Conservation (phyloP, 2,888 invertebrate species). For the Myathropa florea region DNA sequence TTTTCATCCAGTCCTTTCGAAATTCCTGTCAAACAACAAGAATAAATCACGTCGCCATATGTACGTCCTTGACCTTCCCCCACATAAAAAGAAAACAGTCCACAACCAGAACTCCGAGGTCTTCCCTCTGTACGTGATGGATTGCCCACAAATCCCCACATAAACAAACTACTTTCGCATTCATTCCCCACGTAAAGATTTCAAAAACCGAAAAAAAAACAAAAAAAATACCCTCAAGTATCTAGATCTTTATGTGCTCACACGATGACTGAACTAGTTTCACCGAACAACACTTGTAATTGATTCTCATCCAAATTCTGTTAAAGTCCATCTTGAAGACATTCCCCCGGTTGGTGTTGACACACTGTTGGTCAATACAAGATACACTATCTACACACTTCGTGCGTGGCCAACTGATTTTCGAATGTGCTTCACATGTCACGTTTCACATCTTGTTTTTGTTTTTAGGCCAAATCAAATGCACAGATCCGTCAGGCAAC, state of each 20-base stretch:
- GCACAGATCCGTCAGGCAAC: not conserved
- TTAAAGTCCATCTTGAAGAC: not conserved
- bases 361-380: not conserved
- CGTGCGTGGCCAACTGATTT: conserved; percentile 7
- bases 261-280: not conserved
- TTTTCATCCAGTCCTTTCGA: not conserved
- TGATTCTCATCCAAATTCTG: conserved; percentile 18
- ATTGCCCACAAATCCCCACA: not conserved
- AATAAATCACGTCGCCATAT: not conserved
- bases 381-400: not conserved
- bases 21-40: not conserved
- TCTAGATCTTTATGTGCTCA: not conserved
- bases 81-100: not conserved
- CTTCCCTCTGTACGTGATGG: not conserved
- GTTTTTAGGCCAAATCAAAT: not conserved
- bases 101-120: not conserved
- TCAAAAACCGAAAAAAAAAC: not conserved
- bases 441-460: not conserved
- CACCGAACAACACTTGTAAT: not conserved
- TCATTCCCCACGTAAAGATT: not conserved
- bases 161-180: not conserved
- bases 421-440: conserved; percentile 6
- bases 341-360: not conserved
- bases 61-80: not conserved
- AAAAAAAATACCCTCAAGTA: not conserved